These are phyloP conservation scores for Heterohyrax brucei DNA, from an alignment of 2,797 vertebrate species.

Conservation along the genomic window DNA sequence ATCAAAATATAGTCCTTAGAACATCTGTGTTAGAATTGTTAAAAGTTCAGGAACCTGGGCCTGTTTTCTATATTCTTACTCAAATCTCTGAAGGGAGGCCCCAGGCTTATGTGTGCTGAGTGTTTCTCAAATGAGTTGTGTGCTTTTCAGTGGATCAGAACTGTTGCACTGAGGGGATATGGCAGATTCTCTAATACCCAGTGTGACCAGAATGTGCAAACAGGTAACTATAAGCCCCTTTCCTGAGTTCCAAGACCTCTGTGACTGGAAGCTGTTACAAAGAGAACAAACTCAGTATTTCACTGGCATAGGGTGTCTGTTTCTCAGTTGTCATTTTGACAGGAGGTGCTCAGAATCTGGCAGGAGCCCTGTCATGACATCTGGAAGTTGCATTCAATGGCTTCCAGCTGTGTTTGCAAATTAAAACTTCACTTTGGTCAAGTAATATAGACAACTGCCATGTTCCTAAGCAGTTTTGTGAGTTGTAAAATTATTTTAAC, in stretches of 20 bases:
- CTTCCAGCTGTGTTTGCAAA: constrained; percentile 78
- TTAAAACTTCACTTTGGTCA: constrained; percentile 63
- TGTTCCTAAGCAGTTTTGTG: constrained; percentile 5
- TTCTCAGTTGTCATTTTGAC: constrained; percentile 62
- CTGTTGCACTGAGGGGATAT: neutral
- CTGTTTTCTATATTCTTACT: neutral
- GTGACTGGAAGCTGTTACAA: neutral
- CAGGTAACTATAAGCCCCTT: constrained; percentile 30
- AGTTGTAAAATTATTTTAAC: constrained; percentile 66
- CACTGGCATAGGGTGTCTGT: neutral
- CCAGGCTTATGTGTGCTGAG: neutral
- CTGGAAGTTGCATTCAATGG: constrained; percentile 64
- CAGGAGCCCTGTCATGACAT: constrained; percentile 41
- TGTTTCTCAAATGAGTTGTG: neutral
- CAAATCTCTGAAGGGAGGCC: neutral
- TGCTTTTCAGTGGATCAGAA: neutral
- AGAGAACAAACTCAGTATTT: constrained; percentile 56
- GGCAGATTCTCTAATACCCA: constrained; percentile 32
- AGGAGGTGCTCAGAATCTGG: constrained; percentile 54
- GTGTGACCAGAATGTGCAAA: neutral
- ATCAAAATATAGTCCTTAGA: neutral
- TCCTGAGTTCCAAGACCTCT: constrained; percentile 37
- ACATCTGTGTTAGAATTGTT: neutral
- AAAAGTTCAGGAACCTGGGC: neutral
- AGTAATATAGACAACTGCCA: neutral